These are phyloP conservation scores for Bilobella aurantiaca DNA, from an alignment of 1,140 invertebrate species.

Conservation along the genomic window DNA sequence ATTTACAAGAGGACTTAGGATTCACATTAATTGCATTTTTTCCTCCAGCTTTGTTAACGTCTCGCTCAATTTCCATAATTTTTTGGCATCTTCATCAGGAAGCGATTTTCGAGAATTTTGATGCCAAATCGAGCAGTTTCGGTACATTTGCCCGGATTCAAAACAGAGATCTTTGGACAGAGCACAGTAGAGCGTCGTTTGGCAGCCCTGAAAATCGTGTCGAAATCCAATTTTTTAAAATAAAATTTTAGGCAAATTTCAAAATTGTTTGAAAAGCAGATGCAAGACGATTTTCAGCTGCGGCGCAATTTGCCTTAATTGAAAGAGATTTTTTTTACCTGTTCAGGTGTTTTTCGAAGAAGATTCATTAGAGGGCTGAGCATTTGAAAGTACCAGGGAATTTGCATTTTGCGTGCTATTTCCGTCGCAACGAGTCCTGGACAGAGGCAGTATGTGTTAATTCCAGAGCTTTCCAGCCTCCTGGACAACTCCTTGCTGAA, in stretches of 20 bases:
- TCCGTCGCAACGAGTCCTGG: conserved; percentile 47
- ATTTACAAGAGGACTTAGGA: not conserved
- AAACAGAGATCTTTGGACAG: conserved; percentile 36
- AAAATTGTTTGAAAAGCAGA: not conserved
- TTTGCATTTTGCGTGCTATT: conserved; percentile 40
- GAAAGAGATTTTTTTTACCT: not conserved
- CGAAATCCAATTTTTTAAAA: conserved; percentile 6
- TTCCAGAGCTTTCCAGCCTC: conserved; percentile 37
- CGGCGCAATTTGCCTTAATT: conserved; percentile 23
- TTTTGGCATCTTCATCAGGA: conserved; percentile 37
- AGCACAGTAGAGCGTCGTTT: conserved; percentile 40
- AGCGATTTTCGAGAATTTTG: conserved; percentile 30
- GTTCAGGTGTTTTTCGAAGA: conserved; percentile 4
- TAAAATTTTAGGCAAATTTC: not conserved
- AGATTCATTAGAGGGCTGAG: not conserved
- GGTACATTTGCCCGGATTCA: conserved; percentile 37
- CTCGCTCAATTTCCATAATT: conserved; percentile 42
- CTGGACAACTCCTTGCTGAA: conserved; percentile 38
- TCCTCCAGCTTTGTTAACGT: not conserved
- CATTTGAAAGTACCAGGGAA: conserved; percentile 31
- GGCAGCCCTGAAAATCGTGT: conserved; percentile 36
- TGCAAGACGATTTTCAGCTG: no score
- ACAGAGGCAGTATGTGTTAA: conserved; percentile 43
- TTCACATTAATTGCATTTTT: not conserved
- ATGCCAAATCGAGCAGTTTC: conserved; percentile 39